Evolutionary conservation across 1,140 invertebrate genomes (phyloP).

Genomic region (Metaphire vulgaris): DNA sequence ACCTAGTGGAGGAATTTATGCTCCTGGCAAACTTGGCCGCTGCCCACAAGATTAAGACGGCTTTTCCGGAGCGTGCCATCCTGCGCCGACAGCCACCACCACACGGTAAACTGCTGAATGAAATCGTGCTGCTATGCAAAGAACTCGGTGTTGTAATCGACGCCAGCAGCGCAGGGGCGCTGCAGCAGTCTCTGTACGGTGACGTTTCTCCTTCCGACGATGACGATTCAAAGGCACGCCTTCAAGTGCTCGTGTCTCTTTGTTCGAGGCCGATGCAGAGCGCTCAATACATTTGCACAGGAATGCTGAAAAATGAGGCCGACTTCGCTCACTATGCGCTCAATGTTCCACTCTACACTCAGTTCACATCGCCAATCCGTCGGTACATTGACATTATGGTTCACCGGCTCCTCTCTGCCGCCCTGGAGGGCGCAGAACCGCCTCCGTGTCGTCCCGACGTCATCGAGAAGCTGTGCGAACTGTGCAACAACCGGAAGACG

Average conservation of each 20-base stretch:
- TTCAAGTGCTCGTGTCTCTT: constrained; percentile 43
- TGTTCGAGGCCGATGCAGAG: constrained; percentile 72
- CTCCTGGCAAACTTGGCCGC: constrained; percentile 55
- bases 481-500: constrained; percentile 79
- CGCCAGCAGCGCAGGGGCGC: constrained; percentile 56
- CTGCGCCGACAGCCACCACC: constrained; percentile 51
- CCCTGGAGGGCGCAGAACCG: constrained; percentile 39
- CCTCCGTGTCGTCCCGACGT: not conserved
- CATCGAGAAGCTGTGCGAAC: constrained; percentile 57
- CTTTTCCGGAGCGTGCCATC: constrained; percentile 47
- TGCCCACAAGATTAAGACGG: constrained; percentile 48
- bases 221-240: constrained; percentile 36
- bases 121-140: constrained; percentile 32
- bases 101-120: constrained; percentile 52
- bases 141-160: constrained; percentile 65
- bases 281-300: constrained; percentile 60
- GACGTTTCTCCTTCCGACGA: constrained; percentile 48
- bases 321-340: constrained; percentile 76
- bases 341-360: constrained; percentile 80
- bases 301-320: constrained; percentile 51
- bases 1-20: constrained; percentile 57
- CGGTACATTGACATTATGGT: constrained; percentile 88
- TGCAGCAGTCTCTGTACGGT: constrained; percentile 39
- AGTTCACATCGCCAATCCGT: constrained; percentile 92
- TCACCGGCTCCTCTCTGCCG: constrained; percentile 63